Base-by-base conservation (phyloP, 2,113 vertebrate genomes). In the Marmota flaviventris region DNA sequence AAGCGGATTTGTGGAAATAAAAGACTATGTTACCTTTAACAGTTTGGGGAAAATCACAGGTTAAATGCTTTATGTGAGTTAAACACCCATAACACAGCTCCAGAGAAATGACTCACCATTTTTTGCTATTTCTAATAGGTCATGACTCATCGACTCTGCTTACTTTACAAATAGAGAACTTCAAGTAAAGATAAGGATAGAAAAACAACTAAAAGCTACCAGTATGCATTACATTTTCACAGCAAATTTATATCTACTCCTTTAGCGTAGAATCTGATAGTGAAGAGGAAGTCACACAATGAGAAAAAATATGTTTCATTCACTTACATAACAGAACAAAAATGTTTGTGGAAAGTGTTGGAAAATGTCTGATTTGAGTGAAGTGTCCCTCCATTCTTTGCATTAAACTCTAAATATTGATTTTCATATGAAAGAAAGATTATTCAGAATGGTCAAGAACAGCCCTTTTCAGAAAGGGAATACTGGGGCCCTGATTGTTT, bases 21-120 rank as follows among this genome's bases (percentile, higher is more conserved):
- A 94, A 42, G 58, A 95, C 85, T 63, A 73, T 48, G 37, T 78
- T 93, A 25, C 27, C 61, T 61, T 20, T n/a, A 69, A 86, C 16
- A 48, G 29, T 42, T 65, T 34, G 85, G 75, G 84, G 88, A 70
- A 67, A 95, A 61, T 70, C n/a, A 87, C 0, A 73, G 84, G 95
- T 96, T 97, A 96, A 94, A 69, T 37, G 10, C 12, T 73, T 76
- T 22, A 0, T 45, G 73, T 24, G 65, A n/a, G n/a, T 76, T 56
- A 94, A 95, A 82, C 27, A 84, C 53, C 58, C 69, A 27, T 45
- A 85, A 51, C 48, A 22, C 37, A 85, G 1, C 34, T 78, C 42
- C 17, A 16, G 51, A 69, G 65, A 75, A 53, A 22, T 97, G 96
- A 98, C 92, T 98, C 98, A 98, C 85, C 6, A 5, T 45, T 73